These are phyloP conservation scores for Frieseomelitta varia DNA, from an alignment of 1,140 invertebrate species.

Conservation along the genomic window DNA sequence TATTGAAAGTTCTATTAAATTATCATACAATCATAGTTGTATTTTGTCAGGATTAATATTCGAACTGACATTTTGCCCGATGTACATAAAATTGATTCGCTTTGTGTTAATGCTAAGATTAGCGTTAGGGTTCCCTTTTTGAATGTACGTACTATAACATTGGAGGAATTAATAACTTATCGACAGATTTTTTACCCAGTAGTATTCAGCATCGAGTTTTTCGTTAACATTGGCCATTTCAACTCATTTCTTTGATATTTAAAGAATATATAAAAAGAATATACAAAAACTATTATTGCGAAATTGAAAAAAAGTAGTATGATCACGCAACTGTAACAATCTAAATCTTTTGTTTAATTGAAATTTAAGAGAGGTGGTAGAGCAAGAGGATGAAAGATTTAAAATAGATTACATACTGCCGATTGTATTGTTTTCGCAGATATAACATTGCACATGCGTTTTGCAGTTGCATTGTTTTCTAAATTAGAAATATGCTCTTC, in stretches of 20 bases:
- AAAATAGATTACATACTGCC: too few species aligned
- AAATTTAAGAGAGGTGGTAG: too few species aligned
- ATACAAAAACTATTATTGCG: background rate
- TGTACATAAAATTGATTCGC: background rate
- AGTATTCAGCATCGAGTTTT: background rate
- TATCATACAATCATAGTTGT: background rate
- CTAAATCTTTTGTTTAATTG: too few species aligned
- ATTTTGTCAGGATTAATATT: background rate
- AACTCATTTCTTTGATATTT: background rate
- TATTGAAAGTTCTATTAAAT: background rate
- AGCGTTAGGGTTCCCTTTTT: background rate
- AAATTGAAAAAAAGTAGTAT: too few species aligned
- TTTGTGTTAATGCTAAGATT: background rate
- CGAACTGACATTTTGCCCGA: background rate
- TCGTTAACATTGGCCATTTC: background rate
- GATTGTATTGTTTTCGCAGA: too few species aligned
- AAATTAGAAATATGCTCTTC: too few species aligned
- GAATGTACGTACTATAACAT: background rate
- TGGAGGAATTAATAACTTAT: conserved; percentile 4
- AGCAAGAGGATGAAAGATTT: too few species aligned
- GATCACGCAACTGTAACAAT: too few species aligned
- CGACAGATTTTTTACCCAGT: background rate
- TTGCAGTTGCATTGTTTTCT: too few species aligned
- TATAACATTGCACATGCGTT: too few species aligned
- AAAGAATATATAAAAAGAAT: background rate